phyloP scores from a whole-genome alignment of 1,140 invertebrate species.

The Heterodera schachtii region DNA sequence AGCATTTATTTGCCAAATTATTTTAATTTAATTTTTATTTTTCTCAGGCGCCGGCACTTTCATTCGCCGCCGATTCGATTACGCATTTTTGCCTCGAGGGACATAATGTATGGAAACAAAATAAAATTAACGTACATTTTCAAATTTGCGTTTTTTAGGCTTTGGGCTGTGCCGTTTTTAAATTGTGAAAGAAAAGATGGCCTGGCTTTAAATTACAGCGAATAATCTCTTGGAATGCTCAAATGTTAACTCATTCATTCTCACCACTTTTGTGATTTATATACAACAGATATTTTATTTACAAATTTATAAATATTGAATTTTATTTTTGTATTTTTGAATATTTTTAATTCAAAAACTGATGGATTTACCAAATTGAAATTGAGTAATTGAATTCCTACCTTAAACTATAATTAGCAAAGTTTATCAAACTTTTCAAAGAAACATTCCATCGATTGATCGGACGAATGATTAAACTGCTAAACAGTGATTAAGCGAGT shows the following conservation, averaged over 20 bases:
- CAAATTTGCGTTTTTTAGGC: conserved; percentile 5
- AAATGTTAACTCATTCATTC: not conserved
- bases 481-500: no score
- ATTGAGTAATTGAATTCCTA: no score
- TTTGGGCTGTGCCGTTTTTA: conserved; percentile 22
- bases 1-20: not conserved
- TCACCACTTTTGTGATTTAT: no score
- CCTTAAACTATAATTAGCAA: no score
- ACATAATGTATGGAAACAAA: not conserved
- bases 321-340: no score
- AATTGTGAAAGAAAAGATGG: conserved; percentile 6
- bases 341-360: no score
- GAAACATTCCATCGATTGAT: no score
- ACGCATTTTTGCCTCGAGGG: conserved; percentile 27
- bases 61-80: conserved; percentile 23
- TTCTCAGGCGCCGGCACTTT: conserved; percentile 19
- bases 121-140: not conserved
- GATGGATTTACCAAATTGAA: no score
- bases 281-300: no score
- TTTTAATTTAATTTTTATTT: conserved; percentile 46
- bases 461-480: no score
- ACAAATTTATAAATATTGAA: no score
- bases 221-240: not conserved
- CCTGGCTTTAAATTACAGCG: not conserved
- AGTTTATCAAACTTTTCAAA: no score